Evolutionary conservation across 2,113 vertebrate species (phyloP).

Genomic region (Boulengeromyrus knoepffleri): DNA sequence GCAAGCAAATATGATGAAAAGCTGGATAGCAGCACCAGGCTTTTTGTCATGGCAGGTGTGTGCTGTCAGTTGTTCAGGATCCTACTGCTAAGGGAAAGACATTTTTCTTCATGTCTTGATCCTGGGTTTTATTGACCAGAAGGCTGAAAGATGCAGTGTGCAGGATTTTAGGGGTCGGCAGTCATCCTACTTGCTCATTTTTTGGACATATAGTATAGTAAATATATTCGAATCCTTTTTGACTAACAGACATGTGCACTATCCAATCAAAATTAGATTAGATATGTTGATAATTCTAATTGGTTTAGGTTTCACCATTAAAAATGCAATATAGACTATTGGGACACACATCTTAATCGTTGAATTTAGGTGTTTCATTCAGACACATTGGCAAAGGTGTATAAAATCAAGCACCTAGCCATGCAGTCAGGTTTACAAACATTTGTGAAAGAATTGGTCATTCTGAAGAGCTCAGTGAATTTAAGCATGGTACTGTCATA

Average conservation of each 20-base stretch:
- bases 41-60: not conserved
- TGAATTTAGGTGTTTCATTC: not conserved
- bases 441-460: not conserved
- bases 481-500: not conserved
- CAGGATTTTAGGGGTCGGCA: not conserved
- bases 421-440: not conserved
- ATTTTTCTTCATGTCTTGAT: not conserved
- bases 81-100: not conserved
- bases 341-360: not conserved
- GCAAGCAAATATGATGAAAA: not conserved
- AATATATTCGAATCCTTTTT: not conserved
- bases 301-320: not conserved
- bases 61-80: not conserved
- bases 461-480: not conserved
- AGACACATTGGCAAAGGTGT: not conserved
- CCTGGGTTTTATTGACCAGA: not conserved
- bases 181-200: not conserved
- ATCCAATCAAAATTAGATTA: not conserved
- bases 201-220: not conserved
- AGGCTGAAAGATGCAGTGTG: not conserved
- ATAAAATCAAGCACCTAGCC: not conserved
- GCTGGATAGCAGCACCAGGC: not conserved
- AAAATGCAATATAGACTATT: not conserved
- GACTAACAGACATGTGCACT: not conserved
- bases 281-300: not conserved